Evolutionary conservation across 2,113 vertebrate genomes (phyloP), one percentile per base, ranked within the genome.

Genomic region (Todiramphus chloris): DNA sequence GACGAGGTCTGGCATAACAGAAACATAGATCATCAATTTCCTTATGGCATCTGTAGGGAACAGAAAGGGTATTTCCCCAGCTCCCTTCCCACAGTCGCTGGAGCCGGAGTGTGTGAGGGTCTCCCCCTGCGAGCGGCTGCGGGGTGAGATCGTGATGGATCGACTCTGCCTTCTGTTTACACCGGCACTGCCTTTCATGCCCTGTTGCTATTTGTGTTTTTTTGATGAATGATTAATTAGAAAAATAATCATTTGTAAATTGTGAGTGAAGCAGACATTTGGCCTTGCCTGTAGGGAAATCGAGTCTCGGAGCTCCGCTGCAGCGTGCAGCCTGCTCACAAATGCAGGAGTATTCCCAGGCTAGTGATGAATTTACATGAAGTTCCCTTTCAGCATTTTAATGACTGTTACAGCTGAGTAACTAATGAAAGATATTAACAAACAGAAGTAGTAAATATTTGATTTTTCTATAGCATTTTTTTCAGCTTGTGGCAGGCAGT

Each of bases 171-270:
- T 94, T 90, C 92, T 97, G 93, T 94, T 95, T 95, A 85, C 89
- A 43, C 93, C 92, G 75, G 81, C 25, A 14, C 59, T 93, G 76
- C 94, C 94, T 97, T 96, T 97, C 96, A 96, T 94, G 98, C 97
- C 94, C 97, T 94, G 94, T 98, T 97, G 91, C 97, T 94, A 10
- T 97, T 98, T 98, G 97, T 97, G 66, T 39, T 94, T 98, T 98
- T 97, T 97, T 98, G 97, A 98, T 99, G 98, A 98, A 98, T 98
- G 98, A 98, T 98, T 98, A 98, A 98, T 99, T 98, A 98, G 96
- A 98, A 98, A 98, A 98, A 98, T 98, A 96, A 98, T 98, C 95
- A 97, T 97, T 98, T 98, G 98, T 98, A 97, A 97, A 97, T 97
- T 97, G 97, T 96, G 97, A 97, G 97, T 96, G 96, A 98, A 98